A percentile compares a stretch with the other conserved stretches of the same genome.
phyloP scores from a whole-genome alignment of 1,140 invertebrate species.

The Hyles vespertilio region DNA sequence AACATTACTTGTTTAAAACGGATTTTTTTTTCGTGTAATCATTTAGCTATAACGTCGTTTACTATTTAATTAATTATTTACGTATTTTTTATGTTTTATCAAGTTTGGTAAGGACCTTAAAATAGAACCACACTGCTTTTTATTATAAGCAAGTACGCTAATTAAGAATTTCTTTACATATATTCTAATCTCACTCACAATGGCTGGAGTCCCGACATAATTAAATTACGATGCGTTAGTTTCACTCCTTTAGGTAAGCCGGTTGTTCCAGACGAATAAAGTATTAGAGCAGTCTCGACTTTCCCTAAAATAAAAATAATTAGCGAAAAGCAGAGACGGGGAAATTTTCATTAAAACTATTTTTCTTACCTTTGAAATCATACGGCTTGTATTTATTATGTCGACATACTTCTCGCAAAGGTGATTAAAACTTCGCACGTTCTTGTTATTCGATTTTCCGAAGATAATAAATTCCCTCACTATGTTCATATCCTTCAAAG shows the following conservation, averaged over 20 bases:
- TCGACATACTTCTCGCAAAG: slow-evolving; percentile 28
- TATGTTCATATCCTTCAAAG: slow-evolving; percentile 23
- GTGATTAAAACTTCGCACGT: slow-evolving; percentile 28
- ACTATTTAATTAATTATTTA: no score
- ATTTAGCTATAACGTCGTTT: no score
- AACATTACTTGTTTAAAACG: no score
- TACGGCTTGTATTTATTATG: slow-evolving; percentile 24
- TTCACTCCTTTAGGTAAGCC: slow-evolving; percentile 24
- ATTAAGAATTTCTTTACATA: no score
- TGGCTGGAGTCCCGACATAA: slow-evolving; percentile 7
- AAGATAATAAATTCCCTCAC: slow-evolving; percentile 35
- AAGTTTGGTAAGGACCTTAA: no score
- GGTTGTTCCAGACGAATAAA: slow-evolving; percentile 25
- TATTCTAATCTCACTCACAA: slow-evolving; percentile 4
- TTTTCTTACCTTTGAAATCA: slow-evolving; percentile 37
- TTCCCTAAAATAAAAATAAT: no score
- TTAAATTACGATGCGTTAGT: slow-evolving; percentile 18
- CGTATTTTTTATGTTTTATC: no score
- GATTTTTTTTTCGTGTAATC: no score
- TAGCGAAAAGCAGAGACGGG: no score
- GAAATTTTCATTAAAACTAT: no score
- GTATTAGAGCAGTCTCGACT: slow-evolving; percentile 2
- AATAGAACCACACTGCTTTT: no score
- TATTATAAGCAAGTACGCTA: no score
- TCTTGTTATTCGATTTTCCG: slow-evolving; percentile 15